Conservation (phyloP, 2,888 invertebrate species). For the Lissocephala sabroskyi region DNA sequence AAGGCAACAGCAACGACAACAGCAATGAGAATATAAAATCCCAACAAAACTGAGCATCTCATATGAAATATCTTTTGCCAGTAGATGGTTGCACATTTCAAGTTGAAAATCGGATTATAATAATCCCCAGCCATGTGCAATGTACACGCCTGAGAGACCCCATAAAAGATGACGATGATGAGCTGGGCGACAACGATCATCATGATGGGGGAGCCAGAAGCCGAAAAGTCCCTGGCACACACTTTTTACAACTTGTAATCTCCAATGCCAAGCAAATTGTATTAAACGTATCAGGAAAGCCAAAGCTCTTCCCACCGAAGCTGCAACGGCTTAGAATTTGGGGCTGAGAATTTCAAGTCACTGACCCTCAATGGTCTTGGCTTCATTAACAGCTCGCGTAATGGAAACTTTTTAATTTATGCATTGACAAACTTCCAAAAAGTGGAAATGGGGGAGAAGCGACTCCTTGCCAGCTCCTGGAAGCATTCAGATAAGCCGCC, state of each 20-base stretch:
- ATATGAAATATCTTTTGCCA: neutral
- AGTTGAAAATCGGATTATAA: constrained; percentile 61
- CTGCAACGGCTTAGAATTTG: constrained; percentile 13
- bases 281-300: constrained; percentile 13
- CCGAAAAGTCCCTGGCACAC: constrained; percentile 1
- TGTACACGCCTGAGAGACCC: constrained; percentile 12
- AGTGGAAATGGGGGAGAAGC: neutral
- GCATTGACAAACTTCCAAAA: constrained; percentile 53
- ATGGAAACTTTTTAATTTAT: constrained; percentile 56
- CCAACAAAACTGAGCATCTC: too few relatives aligned
- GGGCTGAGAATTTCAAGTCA: constrained; percentile 28
- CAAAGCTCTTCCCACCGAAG: neutral
- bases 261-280: constrained; percentile 42
- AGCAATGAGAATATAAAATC: too few relatives aligned
- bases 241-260: constrained; percentile 48
- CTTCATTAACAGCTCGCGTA: constrained; percentile 44
- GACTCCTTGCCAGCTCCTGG: constrained; percentile 21
- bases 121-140: constrained; percentile 39
- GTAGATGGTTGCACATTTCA: constrained; percentile 30
- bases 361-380: constrained; percentile 45
- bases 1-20: too few relatives aligned
- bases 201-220: neutral
- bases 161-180: neutral
- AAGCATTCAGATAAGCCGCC: constrained; percentile 45
- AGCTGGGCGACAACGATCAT: too few relatives aligned